phyloP scores from a whole-genome alignment of 2,113 vertebrate genomes.

The Arvicanthis niloticus region DNA sequence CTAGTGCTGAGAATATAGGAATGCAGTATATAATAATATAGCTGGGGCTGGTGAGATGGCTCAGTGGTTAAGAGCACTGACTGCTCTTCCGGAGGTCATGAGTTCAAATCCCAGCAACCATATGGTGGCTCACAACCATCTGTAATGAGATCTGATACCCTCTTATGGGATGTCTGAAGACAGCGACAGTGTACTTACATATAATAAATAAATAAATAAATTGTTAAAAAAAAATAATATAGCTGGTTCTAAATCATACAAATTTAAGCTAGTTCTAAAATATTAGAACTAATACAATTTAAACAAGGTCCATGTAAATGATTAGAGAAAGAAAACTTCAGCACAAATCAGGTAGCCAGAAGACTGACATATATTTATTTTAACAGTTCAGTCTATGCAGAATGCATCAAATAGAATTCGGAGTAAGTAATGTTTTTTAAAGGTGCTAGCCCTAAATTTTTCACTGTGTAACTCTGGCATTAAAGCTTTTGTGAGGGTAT shows the following conservation, averaged over 20 bases:
- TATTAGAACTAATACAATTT: background rate
- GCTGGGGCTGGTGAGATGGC: too few species aligned
- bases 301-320: background rate
- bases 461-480: background rate
- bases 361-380: background rate
- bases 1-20: background rate
- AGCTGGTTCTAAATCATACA: background rate
- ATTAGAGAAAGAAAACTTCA: background rate
- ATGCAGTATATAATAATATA: background rate
- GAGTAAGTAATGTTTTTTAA: background rate
- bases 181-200: too few species aligned
- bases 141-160: too few species aligned
- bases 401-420: background rate
- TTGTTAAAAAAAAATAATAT: too few species aligned
- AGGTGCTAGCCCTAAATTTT: background rate
- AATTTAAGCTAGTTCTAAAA: background rate
- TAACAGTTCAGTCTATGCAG: background rate
- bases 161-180: too few species aligned
- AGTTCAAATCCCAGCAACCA: too few species aligned
- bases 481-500: background rate
- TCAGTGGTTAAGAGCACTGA: too few species aligned
- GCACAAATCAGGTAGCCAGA: background rate
- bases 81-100: too few species aligned
- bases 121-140: too few species aligned
- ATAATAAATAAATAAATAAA: too few species aligned